These are phyloP conservation scores for Thymelicus acteon DNA, from an alignment of 2,888 invertebrate genomes.

Conservation along the genomic window DNA sequence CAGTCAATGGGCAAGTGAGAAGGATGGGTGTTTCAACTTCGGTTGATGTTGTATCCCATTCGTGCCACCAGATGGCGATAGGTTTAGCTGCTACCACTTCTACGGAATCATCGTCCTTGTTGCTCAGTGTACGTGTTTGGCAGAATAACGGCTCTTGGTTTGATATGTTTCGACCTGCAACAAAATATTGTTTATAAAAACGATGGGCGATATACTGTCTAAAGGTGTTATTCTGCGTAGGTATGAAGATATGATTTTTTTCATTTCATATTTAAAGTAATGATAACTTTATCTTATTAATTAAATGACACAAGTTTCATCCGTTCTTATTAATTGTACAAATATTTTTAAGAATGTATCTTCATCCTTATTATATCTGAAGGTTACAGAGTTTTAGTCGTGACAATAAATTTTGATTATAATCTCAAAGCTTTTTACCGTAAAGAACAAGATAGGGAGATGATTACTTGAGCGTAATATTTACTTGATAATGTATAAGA, in stretches of 20 bases:
- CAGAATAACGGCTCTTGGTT: slow-evolving; percentile 78
- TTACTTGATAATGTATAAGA: neutral
- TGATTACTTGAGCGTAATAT: slow-evolving; percentile 6
- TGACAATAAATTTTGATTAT: slow-evolving; percentile 25
- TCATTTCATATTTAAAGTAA: no score
- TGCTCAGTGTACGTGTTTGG: slow-evolving; percentile 71
- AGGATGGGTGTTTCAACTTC: slow-evolving; percentile 84
- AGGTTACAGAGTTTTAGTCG: slow-evolving; percentile 12
- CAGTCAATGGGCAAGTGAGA: slow-evolving; percentile 86
- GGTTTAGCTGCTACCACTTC: slow-evolving; percentile 84
- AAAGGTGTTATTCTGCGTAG: no score
- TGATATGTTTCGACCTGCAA: slow-evolving; percentile 71
- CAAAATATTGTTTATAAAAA: slow-evolving; percentile 43
- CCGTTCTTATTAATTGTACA: neutral
- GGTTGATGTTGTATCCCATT: slow-evolving; percentile 82
- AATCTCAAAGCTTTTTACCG: slow-evolving; percentile 22
- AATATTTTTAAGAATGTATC: neutral
- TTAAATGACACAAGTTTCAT: no score
- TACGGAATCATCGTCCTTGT: slow-evolving; percentile 66
- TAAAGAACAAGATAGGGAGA: slow-evolving; percentile 12
- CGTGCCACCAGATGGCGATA: slow-evolving; percentile 86
- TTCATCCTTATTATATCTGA: neutral
- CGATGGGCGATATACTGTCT: no score
- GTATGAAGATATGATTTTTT: no score
- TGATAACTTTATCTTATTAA: no score